A percentile compares a stretch with the other conserved stretches of the same genome.
Conservation (phyloP, 2,888 invertebrate genomes). For the Lepas anatifera region DNA sequence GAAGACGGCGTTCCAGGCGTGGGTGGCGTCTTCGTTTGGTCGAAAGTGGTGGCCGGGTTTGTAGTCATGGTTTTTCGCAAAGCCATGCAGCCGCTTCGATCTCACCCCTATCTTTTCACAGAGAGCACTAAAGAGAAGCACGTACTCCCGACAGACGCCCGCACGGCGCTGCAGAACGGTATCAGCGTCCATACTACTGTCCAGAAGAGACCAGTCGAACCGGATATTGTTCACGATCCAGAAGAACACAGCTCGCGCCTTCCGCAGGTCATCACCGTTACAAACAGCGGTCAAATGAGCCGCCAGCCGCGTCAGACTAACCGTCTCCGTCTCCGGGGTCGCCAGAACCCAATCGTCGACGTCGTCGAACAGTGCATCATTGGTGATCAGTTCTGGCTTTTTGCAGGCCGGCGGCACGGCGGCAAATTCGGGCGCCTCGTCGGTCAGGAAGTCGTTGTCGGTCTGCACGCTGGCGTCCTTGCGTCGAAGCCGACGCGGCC, state of each 20-base stretch:
- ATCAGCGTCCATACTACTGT: conserved; percentile 26
- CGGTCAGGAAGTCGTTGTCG: conserved; percentile 29
- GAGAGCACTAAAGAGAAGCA: conserved; percentile 29
- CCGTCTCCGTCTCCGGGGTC: conserved; percentile 17
- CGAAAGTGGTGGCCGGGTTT: conserved; percentile 28
- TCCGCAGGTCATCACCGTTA: conserved; percentile 26
- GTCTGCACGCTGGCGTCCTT: conserved; percentile 28
- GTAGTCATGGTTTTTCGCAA: conserved; percentile 29
- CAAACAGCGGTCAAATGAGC: conserved; percentile 13
- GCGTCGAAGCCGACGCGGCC: conserved; percentile 12
- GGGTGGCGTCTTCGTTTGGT: conserved; percentile 28
- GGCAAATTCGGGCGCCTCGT: conserved; percentile 29
- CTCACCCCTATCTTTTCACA: conserved; percentile 29
- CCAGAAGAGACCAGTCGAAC: conserved; percentile 29
- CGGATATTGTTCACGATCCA: conserved; percentile 30
- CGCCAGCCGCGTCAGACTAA: conserved; percentile 15
- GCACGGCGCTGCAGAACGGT: conserved; percentile 27
- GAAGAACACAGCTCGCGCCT: conserved; percentile 28
- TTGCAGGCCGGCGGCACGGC: conserved; percentile 29
- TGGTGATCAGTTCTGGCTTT: conserved; percentile 27
- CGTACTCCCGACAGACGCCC: conserved; percentile 30
- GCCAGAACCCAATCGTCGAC: conserved; percentile 19
- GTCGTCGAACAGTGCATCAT: conserved; percentile 15
- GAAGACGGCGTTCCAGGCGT: conserved; percentile 31
- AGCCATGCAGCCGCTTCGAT: conserved; percentile 30